These are phyloP conservation scores for Psilopogon haemacephalus DNA, from an alignment of 2,113 vertebrate genomes.

Conservation along the genomic window DNA sequence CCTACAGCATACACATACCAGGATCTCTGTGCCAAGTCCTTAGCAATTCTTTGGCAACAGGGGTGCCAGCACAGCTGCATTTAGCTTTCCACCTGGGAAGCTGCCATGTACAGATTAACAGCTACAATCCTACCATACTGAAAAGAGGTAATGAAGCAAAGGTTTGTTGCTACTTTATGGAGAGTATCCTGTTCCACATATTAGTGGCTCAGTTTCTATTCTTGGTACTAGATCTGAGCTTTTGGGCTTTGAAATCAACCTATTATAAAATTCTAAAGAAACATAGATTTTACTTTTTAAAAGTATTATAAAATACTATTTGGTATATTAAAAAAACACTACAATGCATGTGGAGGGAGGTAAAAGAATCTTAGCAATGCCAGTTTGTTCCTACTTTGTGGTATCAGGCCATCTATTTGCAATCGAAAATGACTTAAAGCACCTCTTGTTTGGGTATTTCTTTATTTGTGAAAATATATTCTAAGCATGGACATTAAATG, in stretches of 20 bases:
- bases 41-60: background rate
- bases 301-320: background rate
- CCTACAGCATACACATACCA: fast-evolving
- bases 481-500: background rate
- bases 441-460: background rate
- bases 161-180: background rate
- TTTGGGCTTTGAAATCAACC: background rate
- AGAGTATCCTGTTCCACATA: background rate
- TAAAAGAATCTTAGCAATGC: background rate
- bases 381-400: background rate
- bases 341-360: background rate
- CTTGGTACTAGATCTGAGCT: background rate
- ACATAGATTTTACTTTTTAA: background rate
- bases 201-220: background rate
- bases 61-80: background rate
- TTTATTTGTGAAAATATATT: conserved; percentile 47
- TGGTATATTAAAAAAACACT: background rate
- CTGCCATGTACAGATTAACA: background rate
- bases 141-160: background rate
- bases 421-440: background rate
- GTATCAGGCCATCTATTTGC: background rate
- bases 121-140: background rate
- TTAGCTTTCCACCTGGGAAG: background rate
- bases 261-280: background rate
- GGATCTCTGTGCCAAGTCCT: background rate